Conservation (phyloP, 1,140 invertebrate species). For the silkworm (Bombyx mori) region DNA sequence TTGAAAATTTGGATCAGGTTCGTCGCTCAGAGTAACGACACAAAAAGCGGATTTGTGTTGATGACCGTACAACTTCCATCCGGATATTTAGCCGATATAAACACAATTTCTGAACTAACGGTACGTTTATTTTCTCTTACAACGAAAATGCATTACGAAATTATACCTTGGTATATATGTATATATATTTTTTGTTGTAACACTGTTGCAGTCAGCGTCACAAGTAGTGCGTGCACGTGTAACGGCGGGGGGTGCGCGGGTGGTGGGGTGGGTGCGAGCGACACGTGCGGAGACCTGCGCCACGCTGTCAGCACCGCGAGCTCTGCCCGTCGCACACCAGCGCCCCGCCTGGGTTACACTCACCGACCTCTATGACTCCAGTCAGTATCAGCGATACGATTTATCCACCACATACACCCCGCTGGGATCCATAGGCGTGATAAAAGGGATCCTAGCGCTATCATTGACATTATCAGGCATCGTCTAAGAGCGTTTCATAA, state of each 20-base stretch:
- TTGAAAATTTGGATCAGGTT: conserved; percentile 30
- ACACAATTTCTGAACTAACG: conserved; percentile 59
- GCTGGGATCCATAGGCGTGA: too few species aligned
- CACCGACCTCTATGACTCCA: conserved; percentile 55
- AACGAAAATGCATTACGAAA: background rate
- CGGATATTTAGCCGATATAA: conserved; percentile 61
- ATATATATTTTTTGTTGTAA: conserved; percentile 1
- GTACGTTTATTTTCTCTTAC: conserved; percentile 28
- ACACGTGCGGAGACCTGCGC: conserved; percentile 49
- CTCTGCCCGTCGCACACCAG: conserved; percentile 48
- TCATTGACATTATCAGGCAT: too few species aligned
- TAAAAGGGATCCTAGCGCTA: too few species aligned
- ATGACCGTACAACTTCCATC: conserved; percentile 62
- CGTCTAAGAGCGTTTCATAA: too few species aligned
- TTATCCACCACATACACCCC: background rate
- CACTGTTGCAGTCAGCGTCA: conserved; percentile 33
- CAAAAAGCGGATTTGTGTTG: conserved; percentile 56
- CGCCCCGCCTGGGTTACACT: conserved; percentile 57
- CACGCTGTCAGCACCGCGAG: conserved; percentile 57
- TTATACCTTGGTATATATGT: background rate
- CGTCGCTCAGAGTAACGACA: conserved; percentile 56
- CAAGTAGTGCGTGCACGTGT: conserved; percentile 39
- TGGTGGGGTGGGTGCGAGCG: conserved; percentile 45
- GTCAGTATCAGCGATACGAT: conserved; percentile 30
- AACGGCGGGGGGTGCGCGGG: conserved; percentile 29